These are phyloP conservation scores for Leptopilina drosophilae DNA, from an alignment of 2,888 invertebrate species.

Conservation along the genomic window DNA sequence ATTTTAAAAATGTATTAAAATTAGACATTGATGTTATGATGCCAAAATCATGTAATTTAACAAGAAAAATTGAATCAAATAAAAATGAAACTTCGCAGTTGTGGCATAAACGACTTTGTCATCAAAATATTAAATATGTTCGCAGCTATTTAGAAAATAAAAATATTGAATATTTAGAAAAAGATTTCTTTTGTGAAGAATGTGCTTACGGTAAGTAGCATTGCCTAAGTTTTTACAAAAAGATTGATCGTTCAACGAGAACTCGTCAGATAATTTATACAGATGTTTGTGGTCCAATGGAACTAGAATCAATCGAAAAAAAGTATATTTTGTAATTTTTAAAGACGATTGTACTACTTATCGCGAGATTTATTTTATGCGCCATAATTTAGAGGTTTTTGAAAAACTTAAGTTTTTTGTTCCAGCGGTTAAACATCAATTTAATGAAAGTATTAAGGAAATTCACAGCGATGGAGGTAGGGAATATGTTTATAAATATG, in stretches of 20 bases:
- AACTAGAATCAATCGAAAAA: conserved; percentile 4
- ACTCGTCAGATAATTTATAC: conserved; percentile 14
- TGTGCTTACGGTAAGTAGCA: conserved; percentile 24
- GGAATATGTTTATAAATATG: conserved; percentile 32
- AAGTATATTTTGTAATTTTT: conserved; percentile 39
- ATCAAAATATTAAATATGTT: conserved; percentile 42
- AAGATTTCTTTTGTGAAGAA: conserved; percentile 7
- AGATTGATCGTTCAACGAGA: conserved; percentile 18
- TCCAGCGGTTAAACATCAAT: conserved; percentile 14
- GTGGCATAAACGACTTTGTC: conserved; percentile 45
- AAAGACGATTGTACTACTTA: conserved; percentile 40
- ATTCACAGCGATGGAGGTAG: conserved; percentile 19
- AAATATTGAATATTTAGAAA: not conserved
- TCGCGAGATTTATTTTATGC: conserved; percentile 37
- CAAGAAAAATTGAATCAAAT: not conserved
- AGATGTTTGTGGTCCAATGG: conserved; percentile 26
- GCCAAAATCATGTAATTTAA: conserved; percentile 32
- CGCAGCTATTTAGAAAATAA: conserved; percentile 13
- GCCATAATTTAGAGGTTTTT: conserved; percentile 24
- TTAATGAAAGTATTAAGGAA: conserved; percentile 21
- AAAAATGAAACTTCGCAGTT: conserved; percentile 7
- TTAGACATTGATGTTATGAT: conserved; percentile 37
- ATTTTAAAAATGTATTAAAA: conserved; percentile 44
- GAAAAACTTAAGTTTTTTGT: conserved; percentile 31
- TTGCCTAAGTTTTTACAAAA: conserved; percentile 26